phyloP scores from a whole-genome alignment of 2,888 invertebrate species.

The Endotricha flammealis region DNA sequence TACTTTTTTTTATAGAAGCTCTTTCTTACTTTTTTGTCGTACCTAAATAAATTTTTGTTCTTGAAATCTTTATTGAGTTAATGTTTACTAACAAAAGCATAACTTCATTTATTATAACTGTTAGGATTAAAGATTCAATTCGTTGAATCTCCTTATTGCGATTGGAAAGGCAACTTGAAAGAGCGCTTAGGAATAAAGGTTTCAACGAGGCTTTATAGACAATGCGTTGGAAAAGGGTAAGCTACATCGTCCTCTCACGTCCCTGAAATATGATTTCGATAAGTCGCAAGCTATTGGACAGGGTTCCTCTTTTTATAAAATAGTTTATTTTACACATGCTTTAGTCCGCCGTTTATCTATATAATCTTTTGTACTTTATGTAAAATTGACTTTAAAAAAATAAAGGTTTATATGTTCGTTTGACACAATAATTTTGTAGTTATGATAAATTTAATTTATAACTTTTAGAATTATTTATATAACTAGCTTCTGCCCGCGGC shows the following conservation, averaged over 20 bases:
- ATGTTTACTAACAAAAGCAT: slow-evolving; percentile 1
- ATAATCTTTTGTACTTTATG: slow-evolving; percentile 2
- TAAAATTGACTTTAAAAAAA: too few species aligned
- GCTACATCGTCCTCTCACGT: slow-evolving; percentile 68
- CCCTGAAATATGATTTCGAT: slow-evolving; percentile 76
- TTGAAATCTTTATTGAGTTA: too few species aligned
- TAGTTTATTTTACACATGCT: slow-evolving; percentile 60
- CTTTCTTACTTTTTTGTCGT: too few species aligned
- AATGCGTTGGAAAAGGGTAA: slow-evolving; percentile 66
- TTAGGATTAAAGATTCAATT: slow-evolving; percentile 9
- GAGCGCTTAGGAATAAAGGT: slow-evolving; percentile 11
- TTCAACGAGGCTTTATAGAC: slow-evolving; percentile 53
- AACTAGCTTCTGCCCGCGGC: too few species aligned
- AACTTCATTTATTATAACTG: slow-evolving; percentile 5
- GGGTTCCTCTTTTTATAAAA: slow-evolving; percentile 59
- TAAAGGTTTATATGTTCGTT: too few species aligned
- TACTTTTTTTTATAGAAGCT: too few species aligned
- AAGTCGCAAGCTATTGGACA: slow-evolving; percentile 70
- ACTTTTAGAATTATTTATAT: too few species aligned
- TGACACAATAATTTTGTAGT: too few species aligned
- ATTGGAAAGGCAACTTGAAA: slow-evolving; percentile 9
- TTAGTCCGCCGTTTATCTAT: slow-evolving; percentile 25
- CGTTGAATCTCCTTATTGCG: slow-evolving; percentile 7
- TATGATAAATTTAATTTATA: too few species aligned
- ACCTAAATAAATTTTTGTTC: too few species aligned